Percentiles rank a stretch among this genome's conserved stretches.
These are phyloP conservation scores for Oceanodroma leucorhoa DNA, from an alignment of 2,797 vertebrate genomes.

Conservation along the genomic window DNA sequence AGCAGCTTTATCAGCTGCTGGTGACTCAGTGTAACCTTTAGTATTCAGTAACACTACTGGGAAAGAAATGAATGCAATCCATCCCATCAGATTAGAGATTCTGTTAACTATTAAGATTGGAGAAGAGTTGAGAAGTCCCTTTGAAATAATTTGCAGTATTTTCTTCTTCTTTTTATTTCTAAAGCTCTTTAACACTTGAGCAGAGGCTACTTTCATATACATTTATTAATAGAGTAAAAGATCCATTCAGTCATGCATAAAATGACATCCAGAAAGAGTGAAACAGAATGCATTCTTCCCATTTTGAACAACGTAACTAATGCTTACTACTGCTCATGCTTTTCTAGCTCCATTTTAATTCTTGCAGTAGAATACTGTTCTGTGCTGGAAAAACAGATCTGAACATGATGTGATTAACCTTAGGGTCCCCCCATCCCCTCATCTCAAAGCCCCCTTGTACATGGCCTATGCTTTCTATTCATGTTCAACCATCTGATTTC, in stretches of 20 bases:
- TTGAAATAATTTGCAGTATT: neutral
- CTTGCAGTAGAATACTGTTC: conserved; percentile 49
- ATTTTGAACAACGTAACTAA: neutral
- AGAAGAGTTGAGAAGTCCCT: neutral
- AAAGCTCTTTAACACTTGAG: neutral
- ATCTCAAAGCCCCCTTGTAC: conserved; percentile 58
- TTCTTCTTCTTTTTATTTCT: neutral
- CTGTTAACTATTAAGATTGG: neutral
- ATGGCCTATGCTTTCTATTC: conserved; percentile 70
- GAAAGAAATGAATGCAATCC: neutral
- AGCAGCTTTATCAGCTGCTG: neutral
- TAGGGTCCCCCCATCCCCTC: conserved; percentile 55
- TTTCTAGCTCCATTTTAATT: conserved; percentile 68
- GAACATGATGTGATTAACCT: conserved; percentile 83
- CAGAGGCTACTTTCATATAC: neutral
- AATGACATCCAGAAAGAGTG: neutral
- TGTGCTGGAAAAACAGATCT: conserved; percentile 71
- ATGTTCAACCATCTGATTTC: conserved; percentile 76
- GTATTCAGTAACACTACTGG: neutral
- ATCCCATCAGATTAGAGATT: neutral
- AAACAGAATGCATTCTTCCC: neutral
- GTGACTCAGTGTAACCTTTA: neutral
- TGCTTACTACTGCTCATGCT: conserved; percentile 4
- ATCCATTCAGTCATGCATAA: neutral
- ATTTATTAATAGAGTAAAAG: neutral